Evolutionary conservation across 2,888 invertebrate genomes (phyloP), one percentile per base, ranked within the genome.

Genomic region (Marronus borbonicus): DNA sequence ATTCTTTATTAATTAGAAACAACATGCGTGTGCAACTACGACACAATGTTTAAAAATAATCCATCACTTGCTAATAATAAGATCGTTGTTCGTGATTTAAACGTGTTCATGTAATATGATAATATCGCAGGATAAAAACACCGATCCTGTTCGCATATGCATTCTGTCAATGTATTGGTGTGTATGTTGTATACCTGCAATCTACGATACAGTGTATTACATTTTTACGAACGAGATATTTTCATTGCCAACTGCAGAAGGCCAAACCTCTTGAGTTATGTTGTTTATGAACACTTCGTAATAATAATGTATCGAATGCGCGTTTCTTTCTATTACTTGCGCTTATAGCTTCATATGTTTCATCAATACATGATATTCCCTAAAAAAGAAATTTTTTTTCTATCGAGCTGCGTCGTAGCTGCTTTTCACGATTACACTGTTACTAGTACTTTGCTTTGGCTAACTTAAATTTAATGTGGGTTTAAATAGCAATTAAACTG

Each of bases 201-300:
- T n/a, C n/a, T 52, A 52, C 17, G 17, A 52, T 52, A 52, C 52
- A 52, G 52, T 17, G 52, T 50, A 78, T 78, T 10, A 68, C 24
- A 75, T 80, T 81, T 81, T 81, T 81, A 74, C 75, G 76, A 80
- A 81, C 72, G 75, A 58, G 72, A 77, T 80, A 76, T 81, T 80
- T 80, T 81, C 81, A 81, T 81, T 81, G 81, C 81, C 81, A 81
- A 72, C 78, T 77, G 78, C 74, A 81, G 81, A 81, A 81, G 81
- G 80, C 81, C 81, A 81, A 80, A 81, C 81, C 81, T 79, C 78
- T 80, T 81, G 79, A 80, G 78, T 81, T 78, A 24, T 69, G 52
- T 39, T 60, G 60, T 62, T 76, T 76, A 62, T 49, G 65, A 65
- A 17, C 64, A 65, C 50, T 64, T 64, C 44, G 60, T 60, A 75